A percentile compares a stretch with the other conserved stretches of the same genome.
phyloP scores from a whole-genome alignment of 2,888 invertebrate species.

The Steinernema scapterisci region DNA sequence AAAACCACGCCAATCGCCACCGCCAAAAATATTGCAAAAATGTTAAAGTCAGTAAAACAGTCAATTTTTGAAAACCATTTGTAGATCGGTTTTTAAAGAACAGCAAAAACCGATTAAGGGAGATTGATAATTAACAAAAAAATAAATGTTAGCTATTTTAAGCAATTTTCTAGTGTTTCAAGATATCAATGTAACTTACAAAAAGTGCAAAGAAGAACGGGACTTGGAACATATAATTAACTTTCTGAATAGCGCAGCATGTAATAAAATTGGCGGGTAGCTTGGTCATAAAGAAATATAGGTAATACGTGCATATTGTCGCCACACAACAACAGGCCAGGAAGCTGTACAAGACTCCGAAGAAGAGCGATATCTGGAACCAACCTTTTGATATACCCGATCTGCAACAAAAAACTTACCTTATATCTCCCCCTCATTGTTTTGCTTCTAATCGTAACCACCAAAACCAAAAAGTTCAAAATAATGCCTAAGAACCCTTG shows the following conservation, averaged over 20 bases:
- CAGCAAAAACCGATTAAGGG: too few species aligned
- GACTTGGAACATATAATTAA: conserved; percentile 10
- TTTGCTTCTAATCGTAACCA: not conserved
- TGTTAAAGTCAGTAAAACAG: too few species aligned
- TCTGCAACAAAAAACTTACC: not conserved
- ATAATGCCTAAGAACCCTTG: not conserved
- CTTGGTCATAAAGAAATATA: not conserved
- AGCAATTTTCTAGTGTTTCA: too few species aligned
- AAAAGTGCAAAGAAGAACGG: conserved; percentile 8
- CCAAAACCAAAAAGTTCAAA: not conserved
- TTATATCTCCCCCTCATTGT: not conserved
- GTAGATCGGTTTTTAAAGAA: too few species aligned
- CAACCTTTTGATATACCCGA: not conserved
- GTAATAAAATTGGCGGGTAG: not conserved
- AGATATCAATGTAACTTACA: not conserved
- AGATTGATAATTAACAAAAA: too few species aligned
- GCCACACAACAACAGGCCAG: not conserved
- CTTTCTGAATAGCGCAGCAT: conserved; percentile 11
- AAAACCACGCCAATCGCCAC: too few species aligned
- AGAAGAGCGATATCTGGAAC: conserved; percentile 3
- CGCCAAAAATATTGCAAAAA: too few species aligned
- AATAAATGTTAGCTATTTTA: too few species aligned
- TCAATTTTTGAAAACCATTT: too few species aligned
- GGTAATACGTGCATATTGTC: not conserved
- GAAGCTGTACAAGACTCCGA: not conserved